Conservation (phyloP, 2,888 invertebrate genomes). For the Rhogogaster chlorosoma region DNA sequence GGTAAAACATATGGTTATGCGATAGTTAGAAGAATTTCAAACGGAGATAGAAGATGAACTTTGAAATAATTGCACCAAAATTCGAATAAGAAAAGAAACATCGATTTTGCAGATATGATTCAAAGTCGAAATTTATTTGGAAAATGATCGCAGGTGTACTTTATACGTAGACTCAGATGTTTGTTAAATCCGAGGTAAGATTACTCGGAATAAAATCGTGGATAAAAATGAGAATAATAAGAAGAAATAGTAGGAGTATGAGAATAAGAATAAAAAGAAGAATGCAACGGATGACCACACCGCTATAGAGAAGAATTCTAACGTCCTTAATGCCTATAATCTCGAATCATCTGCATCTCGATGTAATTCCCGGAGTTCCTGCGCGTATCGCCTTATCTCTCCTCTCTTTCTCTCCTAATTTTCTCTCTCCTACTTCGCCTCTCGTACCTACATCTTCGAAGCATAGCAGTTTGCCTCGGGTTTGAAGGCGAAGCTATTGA, state of each 20-base stretch:
- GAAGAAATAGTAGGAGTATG: neutral
- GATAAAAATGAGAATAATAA: neutral
- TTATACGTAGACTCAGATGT: neutral
- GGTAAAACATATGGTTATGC: too few relatives aligned
- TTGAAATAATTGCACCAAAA: too few relatives aligned
- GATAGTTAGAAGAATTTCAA: too few relatives aligned
- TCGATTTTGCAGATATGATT: too few relatives aligned
- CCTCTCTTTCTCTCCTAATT: slow-evolving; percentile 25
- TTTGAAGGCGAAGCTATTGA: slow-evolving; percentile 49
- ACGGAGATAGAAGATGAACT: too few relatives aligned
- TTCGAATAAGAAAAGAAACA: too few relatives aligned
- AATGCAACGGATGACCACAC: slow-evolving; percentile 33
- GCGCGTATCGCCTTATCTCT: slow-evolving; percentile 19
- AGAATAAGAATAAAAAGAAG: neutral
- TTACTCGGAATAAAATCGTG: neutral
- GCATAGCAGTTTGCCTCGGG: slow-evolving; percentile 23
- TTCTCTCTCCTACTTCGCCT: neutral
- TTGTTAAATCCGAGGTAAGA: neutral
- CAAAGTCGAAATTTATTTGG: too few relatives aligned
- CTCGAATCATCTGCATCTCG: slow-evolving; percentile 72
- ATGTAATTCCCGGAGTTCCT: slow-evolving; percentile 43
- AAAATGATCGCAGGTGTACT: neutral
- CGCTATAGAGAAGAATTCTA: slow-evolving; percentile 60
- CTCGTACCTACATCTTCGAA: slow-evolving; percentile 53
- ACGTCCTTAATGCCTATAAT: slow-evolving; percentile 76